These are phyloP conservation scores for Bergia puertoricense DNA, from an alignment of 92 coral and sea anemone genomes.

Conservation along the genomic window DNA sequence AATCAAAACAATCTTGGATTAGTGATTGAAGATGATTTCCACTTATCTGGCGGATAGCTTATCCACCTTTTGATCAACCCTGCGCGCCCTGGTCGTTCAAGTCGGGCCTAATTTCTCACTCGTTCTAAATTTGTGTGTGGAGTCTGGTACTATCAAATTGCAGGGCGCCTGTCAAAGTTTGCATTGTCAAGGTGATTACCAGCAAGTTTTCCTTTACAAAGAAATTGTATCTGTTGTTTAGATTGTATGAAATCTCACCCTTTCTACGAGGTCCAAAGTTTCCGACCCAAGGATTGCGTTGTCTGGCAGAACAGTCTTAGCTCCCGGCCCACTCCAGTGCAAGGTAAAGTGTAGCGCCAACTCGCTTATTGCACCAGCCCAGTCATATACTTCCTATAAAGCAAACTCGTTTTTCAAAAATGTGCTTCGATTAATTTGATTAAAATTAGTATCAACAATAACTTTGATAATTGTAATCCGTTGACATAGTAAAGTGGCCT, in stretches of 20 bases:
- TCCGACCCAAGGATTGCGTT: slow-evolving; percentile 23
- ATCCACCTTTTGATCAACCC: background rate
- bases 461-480: background rate
- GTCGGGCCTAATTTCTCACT: background rate
- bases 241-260: background rate
- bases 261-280: slow-evolving; percentile 37
- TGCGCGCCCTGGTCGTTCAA: background rate
- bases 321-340: slow-evolving; percentile 4
- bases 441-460: background rate
- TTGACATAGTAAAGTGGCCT: background rate
- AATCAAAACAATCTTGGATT: slow-evolving; percentile 1
- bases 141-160: background rate
- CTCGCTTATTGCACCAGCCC: slow-evolving; percentile 34
- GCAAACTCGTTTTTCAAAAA: background rate
- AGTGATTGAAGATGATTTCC: background rate
- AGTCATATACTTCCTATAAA: slow-evolving; percentile 43
- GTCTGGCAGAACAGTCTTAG: slow-evolving; percentile 7
- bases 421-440: background rate
- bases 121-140: background rate
- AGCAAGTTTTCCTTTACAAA: no score
- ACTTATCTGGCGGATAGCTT: background rate
- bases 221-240: background rate
- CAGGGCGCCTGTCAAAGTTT: background rate
- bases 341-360: slow-evolving; percentile 32
- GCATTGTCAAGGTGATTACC: no score